phyloP scores from a whole-genome alignment of 2,888 invertebrate species.

The Neoscelio sp. region DNA sequence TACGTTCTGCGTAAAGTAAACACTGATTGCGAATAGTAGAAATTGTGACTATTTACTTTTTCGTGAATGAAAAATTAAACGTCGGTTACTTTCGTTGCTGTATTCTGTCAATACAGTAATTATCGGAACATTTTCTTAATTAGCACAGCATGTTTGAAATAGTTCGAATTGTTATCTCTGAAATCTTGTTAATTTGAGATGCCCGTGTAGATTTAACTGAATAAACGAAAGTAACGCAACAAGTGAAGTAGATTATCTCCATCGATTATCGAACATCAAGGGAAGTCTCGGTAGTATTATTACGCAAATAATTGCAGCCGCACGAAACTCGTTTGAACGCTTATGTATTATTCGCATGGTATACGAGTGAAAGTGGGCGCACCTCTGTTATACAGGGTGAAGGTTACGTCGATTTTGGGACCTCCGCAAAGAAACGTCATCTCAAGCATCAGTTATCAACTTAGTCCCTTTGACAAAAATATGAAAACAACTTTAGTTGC shows the following conservation, averaged over 20 bases:
- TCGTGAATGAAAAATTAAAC: too few species aligned
- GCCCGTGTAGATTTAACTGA: background rate
- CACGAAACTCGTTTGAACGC: slow-evolving; percentile 59
- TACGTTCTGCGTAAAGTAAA: too few species aligned
- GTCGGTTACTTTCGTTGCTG: too few species aligned
- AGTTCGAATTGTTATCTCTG: background rate
- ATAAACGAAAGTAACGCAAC: slow-evolving; percentile 18
- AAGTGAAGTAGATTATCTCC: slow-evolving; percentile 20
- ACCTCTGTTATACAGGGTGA: slow-evolving; percentile 71
- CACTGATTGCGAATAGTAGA: too few species aligned
- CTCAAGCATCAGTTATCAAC: background rate
- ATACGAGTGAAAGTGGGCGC: slow-evolving; percentile 73
- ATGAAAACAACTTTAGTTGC: too few species aligned
- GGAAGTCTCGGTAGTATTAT: slow-evolving; percentile 47
- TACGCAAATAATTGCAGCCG: slow-evolving; percentile 37
- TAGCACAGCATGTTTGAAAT: background rate
- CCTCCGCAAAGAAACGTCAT: slow-evolving; percentile 44
- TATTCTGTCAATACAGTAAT: too few species aligned
- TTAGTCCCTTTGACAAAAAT: background rate
- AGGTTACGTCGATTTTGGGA: slow-evolving; percentile 70
- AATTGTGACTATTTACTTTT: too few species aligned
- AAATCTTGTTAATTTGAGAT: background rate
- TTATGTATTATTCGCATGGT: slow-evolving; percentile 44
- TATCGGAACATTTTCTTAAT: too few species aligned
- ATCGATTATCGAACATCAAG: slow-evolving; percentile 41